Conservation (phyloP, 2,113 vertebrate genomes). For the Cyprinodon brontotheroides region DNA sequence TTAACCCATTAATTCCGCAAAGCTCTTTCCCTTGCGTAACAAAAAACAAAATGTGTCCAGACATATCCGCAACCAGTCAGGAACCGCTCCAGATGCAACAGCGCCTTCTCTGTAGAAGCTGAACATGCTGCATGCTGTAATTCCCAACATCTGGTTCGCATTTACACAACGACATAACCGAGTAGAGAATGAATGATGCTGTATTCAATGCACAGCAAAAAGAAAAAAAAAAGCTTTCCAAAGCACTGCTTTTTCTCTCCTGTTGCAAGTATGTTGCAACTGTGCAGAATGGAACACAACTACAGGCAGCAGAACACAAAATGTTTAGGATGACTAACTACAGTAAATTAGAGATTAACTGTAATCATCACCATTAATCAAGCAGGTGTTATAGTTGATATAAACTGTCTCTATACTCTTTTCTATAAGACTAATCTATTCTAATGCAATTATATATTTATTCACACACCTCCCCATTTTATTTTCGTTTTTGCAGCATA, state of each 20-base stretch:
- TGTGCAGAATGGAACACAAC: background rate
- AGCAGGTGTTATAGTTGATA: background rate
- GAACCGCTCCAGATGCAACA: conserved; percentile 28
- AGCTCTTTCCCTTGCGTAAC: conserved; percentile 57
- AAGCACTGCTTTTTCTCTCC: background rate
- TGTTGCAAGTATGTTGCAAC: background rate
- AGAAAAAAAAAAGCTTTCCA: background rate
- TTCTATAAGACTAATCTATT: no score
- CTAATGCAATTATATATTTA: background rate
- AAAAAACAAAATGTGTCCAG: conserved; percentile 64
- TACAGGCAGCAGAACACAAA: background rate
- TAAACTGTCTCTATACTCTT: background rate
- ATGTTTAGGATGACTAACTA: background rate
- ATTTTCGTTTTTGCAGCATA: background rate
- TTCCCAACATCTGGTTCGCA: conserved; percentile 56
- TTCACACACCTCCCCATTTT: background rate
- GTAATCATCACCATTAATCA: background rate
- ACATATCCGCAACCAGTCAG: conserved; percentile 64
- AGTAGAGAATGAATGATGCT: conserved; percentile 25
- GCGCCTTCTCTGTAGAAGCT: conserved; percentile 18
- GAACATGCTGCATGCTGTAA: conserved; percentile 28
- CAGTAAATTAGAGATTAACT: background rate
- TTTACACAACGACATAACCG: conserved; percentile 26
- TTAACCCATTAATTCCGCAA: conserved; percentile 28
- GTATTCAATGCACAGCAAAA: background rate